These are phyloP conservation scores for Idris sp. DNA, from an alignment of 1,140 invertebrate genomes.

Conservation along the genomic window DNA sequence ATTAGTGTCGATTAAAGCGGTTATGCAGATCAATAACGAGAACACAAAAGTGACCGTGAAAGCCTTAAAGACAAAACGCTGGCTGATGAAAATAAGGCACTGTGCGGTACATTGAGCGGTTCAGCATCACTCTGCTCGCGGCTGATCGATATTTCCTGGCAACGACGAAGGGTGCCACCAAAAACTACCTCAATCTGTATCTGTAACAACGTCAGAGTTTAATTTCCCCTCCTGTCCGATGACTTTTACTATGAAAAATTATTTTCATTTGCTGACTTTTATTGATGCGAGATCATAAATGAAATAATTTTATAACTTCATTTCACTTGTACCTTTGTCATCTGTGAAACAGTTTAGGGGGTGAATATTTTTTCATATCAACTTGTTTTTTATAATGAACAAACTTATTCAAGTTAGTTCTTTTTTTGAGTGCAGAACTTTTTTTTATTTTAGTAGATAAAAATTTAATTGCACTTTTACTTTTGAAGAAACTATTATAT, in stretches of 20 bases:
- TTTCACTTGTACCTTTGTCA: background rate
- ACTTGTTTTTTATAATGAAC: no score
- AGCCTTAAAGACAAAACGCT: conserved; percentile 40
- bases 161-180: conserved; percentile 54
- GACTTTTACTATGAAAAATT: conserved; percentile 47
- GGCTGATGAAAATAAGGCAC: conserved; percentile 56
- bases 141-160: conserved; percentile 62
- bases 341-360: no score
- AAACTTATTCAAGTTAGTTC: no score
- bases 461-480: no score
- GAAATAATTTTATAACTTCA: conserved; percentile 20
- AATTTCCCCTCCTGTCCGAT: conserved; percentile 42
- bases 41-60: conserved; percentile 55
- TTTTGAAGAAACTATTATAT: no score
- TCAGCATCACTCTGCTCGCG: conserved; percentile 52
- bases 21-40: conserved; percentile 48
- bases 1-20: conserved; percentile 38
- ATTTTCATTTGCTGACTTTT: conserved; percentile 45
- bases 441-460: no score
- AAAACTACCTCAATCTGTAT: conserved; percentile 58
- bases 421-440: no score
- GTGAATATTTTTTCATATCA: no score
- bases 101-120: conserved; percentile 43
- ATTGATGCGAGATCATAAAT: conserved; percentile 17
- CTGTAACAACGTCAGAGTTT: conserved; percentile 55